Evolutionary conservation across 2,888 invertebrate species (phyloP), one percentile per base, ranked within the genome.

Genomic region (Entomobrya proxima): DNA sequence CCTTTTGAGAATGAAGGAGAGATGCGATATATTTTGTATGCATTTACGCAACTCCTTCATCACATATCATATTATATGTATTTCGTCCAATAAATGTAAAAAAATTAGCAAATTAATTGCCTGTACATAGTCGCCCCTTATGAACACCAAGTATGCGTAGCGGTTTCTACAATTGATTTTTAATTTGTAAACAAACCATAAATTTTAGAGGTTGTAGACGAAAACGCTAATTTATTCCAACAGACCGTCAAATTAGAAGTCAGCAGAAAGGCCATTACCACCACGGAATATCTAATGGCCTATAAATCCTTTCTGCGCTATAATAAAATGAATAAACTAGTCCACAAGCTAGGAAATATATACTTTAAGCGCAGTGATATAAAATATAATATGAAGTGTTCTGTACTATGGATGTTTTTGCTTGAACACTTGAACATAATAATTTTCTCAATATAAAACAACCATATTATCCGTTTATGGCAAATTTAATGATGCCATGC

Each of bases 401-500:
- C 13, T 13, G 44, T 44, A 44, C 44, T 44, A 15, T 44, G 44
- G n/a, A n/a, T n/a, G n/a, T n/a, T n/a, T n/a, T n/a, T n/a, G n/a
- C n/a, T 44, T 13, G n/a, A 15, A 50, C 21, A 21, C 52, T 3
- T 52, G 21, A 18, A 21, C 9, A 18, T 30, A 61, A 15, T 61
- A 32, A 61, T 32, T 24, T 32, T 9, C 18, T 40, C 13, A 44
- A 69, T 61, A 11, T 11, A 40, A 21, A 40, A 9, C 55, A 11
- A 11, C 3, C 6, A 40, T 40, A 9, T 13, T 52, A 61, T 35
- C 67, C 76, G 24, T 83, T 75, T 83, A 67, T 76, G 67, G 75
- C 55, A 61, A 32, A 67, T 76, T 83, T 83, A 67, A 76, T 83
- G 67, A 61, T 27, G 24, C 37, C 44, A 30, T 50, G 44, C 24